Conservation (phyloP, 2,797 vertebrate genomes). For the Lithobates pipiens region DNA sequence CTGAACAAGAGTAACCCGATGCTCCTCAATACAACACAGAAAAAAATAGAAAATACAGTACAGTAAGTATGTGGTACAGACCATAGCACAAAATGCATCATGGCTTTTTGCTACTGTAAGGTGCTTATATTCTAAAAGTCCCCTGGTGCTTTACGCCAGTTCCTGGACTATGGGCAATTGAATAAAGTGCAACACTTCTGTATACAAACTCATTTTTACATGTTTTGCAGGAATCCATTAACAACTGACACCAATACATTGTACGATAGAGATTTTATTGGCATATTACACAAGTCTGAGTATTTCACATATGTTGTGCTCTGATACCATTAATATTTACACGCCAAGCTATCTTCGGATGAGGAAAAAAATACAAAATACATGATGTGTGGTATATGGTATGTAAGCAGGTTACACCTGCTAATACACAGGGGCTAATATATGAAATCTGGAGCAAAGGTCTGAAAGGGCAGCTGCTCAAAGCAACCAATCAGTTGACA, state of each 20-base stretch:
- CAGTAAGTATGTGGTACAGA: too few species aligned
- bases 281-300: conserved; percentile 7
- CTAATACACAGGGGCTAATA: neutral
- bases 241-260: neutral
- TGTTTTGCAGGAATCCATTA: neutral
- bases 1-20: too few species aligned
- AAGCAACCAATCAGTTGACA: too few species aligned
- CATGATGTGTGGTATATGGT: conserved; percentile 1
- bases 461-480: neutral
- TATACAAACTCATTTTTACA: too few species aligned
- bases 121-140: too few species aligned
- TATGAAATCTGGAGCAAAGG: neutral
- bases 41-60: too few species aligned
- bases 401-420: conserved; percentile 24
- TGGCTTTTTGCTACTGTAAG: too few species aligned
- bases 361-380: neutral
- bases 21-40: too few species aligned
- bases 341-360: neutral
- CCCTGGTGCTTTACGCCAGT: too few species aligned
- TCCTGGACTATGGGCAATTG: too few species aligned
- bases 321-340: conserved; percentile 35
- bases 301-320: conserved; percentile 31
- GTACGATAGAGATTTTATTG: conserved; percentile 53
- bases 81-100: too few species aligned
- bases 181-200: too few species aligned